Conservation (phyloP, 2,113 vertebrate species). For the Podarcis raffonei region DNA sequence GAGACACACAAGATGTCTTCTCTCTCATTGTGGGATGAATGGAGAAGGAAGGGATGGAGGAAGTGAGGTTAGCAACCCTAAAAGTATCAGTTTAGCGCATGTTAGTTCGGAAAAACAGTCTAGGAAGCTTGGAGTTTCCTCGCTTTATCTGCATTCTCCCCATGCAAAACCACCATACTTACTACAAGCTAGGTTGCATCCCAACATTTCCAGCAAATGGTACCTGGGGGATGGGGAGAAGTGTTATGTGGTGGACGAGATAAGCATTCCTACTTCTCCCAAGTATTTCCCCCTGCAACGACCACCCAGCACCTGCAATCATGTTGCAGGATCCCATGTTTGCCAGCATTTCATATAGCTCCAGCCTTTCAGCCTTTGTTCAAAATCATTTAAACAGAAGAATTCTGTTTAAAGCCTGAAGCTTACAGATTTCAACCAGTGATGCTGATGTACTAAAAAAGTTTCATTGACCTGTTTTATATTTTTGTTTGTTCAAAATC, state of each 20-base stretch:
- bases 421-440: neutral
- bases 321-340: neutral
- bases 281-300: neutral
- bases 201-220: no score
- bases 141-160: no score
- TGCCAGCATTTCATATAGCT: neutral
- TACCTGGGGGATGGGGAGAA: neutral
- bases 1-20: no score
- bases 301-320: neutral
- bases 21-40: no score
- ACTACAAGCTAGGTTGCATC: no score
- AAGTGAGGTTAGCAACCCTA: no score
- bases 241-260: neutral
- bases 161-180: no score
- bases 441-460: neutral
- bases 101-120: no score
- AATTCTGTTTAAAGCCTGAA: neutral
- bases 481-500: neutral
- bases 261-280: neutral
- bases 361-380: neutral
- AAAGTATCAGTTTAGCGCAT: no score
- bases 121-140: no score
- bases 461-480: neutral
- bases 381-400: neutral
- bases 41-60: no score